These are phyloP conservation scores for Petrosia ficiformis DNA, from an alignment of 37 sponge, comb jelly and placozoan species.

Conservation along the genomic window DNA sequence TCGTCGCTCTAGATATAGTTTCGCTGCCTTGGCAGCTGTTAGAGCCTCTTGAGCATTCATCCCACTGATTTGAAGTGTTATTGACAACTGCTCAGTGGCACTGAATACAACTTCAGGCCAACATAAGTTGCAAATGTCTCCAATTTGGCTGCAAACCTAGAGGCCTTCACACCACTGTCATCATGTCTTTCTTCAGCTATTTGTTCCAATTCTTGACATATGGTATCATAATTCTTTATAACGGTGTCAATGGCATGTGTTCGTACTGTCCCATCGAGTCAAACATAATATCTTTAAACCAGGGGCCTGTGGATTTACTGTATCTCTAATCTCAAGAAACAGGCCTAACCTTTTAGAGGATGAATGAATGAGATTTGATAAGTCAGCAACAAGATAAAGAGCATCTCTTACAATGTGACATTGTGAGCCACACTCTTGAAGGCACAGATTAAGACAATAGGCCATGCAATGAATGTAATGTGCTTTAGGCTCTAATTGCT, in stretches of 20 bases:
- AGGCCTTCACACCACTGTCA: constrained; percentile 9
- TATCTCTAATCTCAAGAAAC: constrained; percentile 22
- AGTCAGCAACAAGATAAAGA: constrained; percentile 16
- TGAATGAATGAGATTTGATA: constrained; percentile 31
- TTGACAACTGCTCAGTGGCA: constrained; percentile 48
- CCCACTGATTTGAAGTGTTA: constrained; percentile 19
- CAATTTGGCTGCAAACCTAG: constrained; percentile 26
- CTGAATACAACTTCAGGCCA: constrained; percentile 47
- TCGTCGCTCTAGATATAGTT: constrained; percentile 15
- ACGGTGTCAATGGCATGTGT: constrained; percentile 44
- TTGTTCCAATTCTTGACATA: constrained; percentile 20
- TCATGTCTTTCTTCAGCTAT: constrained; percentile 15
- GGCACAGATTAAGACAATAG: constrained; percentile 39
- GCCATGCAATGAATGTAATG: constrained; percentile 33
- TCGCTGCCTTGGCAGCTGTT: constrained; percentile 14
- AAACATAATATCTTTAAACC: too few species aligned
- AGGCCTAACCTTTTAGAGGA: constrained; percentile 43
- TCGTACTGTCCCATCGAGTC: constrained; percentile 58
- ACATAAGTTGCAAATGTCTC: constrained; percentile 25
- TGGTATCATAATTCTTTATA: constrained; percentile 30
- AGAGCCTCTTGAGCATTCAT: constrained; percentile 40
- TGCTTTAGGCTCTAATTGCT: constrained; percentile 23
- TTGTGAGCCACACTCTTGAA: constrained; percentile 33
- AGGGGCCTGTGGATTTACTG: constrained; percentile 16
- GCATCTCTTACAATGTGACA: constrained; percentile 28